phyloP scores from a whole-genome alignment of 1,140 invertebrate genomes.

The Halotydeus destructor region DNA sequence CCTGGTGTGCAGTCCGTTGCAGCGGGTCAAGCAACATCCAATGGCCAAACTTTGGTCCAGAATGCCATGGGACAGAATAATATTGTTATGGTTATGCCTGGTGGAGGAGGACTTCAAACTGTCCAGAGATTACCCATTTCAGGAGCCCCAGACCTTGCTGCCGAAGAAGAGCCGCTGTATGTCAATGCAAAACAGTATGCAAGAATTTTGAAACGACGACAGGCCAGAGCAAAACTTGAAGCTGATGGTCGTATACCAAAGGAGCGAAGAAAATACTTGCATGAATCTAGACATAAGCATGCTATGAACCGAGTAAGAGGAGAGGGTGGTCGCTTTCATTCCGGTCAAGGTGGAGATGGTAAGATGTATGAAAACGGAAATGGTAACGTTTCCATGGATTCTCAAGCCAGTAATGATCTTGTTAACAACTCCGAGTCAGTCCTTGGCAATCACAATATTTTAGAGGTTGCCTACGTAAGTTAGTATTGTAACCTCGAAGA shows the following conservation, averaged over 20 bases:
- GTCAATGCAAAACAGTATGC: constrained; percentile 98
- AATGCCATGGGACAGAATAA: constrained; percentile 34
- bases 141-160: constrained; percentile 40
- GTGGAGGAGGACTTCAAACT: constrained; percentile 22
- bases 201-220: constrained; percentile 65
- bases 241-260: constrained; percentile 87
- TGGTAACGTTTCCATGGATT: neutral
- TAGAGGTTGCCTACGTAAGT: neutral
- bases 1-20: constrained; percentile 13
- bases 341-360: constrained; percentile 21
- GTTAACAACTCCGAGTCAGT: too few relatives aligned
- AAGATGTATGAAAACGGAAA: neutral
- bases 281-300: constrained; percentile 89
- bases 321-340: constrained; percentile 86
- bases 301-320: constrained; percentile 93
- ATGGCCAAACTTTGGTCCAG: constrained; percentile 23
- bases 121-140: constrained; percentile 41
- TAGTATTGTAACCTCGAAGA: neutral
- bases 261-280: constrained; percentile 94
- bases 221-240: constrained; percentile 72
- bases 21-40: constrained; percentile 23
- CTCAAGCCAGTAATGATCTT: neutral
- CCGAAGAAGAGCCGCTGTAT: constrained; percentile 77
- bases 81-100: constrained; percentile 29
- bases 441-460: too few relatives aligned